Conservation (phyloP, 1,140 invertebrate genomes). For the Andricus grossulariae region DNA sequence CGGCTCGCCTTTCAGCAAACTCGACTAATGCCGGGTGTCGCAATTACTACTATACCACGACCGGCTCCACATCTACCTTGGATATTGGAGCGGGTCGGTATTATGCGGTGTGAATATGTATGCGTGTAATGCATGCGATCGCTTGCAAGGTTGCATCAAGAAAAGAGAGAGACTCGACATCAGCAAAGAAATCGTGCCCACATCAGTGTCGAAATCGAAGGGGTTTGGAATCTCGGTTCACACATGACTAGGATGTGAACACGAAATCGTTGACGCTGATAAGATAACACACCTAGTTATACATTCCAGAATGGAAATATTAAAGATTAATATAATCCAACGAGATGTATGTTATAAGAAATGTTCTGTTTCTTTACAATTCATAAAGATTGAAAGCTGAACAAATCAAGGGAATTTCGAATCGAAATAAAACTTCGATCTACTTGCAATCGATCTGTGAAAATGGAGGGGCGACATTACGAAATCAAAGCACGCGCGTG, state of each 20-base stretch:
- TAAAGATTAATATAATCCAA: no score
- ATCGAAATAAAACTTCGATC: background rate
- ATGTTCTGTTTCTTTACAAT: no score
- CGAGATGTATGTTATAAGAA: no score
- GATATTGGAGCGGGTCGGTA: constrained; percentile 50
- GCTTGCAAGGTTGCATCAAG: constrained; percentile 47
- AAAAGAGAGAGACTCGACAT: constrained; percentile 36
- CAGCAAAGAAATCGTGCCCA: background rate
- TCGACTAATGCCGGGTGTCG: constrained; percentile 18
- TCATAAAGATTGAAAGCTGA: no score
- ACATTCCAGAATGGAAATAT: no score
- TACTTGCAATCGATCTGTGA: background rate
- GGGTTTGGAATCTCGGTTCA: background rate
- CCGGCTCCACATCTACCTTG: constrained; percentile 51
- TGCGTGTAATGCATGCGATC: constrained; percentile 41
- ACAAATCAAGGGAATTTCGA: no score
- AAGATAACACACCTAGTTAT: background rate
- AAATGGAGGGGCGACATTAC: background rate
- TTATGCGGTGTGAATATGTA: constrained; percentile 42
- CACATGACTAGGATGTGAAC: background rate
- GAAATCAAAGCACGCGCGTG: background rate
- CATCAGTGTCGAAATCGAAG: background rate
- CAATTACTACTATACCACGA: background rate
- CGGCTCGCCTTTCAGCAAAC: constrained; percentile 9
- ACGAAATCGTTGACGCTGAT: background rate